Percentiles rank a stretch among this genome's conserved stretches.
phyloP scores from a whole-genome alignment of 2,888 invertebrate genomes.

The Cheilosia scutellata region DNA sequence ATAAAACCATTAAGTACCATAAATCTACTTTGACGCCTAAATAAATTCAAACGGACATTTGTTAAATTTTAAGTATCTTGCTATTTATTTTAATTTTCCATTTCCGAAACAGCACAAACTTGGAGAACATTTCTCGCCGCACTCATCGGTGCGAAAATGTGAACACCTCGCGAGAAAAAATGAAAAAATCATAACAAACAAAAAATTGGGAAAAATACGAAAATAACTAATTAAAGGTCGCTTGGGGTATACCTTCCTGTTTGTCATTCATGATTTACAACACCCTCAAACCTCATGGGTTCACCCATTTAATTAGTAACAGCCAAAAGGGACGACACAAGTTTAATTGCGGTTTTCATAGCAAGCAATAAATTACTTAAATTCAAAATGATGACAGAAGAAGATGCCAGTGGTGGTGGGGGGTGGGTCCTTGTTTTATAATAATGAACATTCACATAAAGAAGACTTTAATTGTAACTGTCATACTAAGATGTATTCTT shows the following conservation, averaged over 20 bases:
- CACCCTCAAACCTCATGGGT: conserved; percentile 20
- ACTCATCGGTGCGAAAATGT: not conserved
- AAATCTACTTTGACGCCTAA: not conserved
- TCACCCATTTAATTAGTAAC: conserved; percentile 48
- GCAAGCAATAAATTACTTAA: conserved; percentile 51
- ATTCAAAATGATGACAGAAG: conserved; percentile 58
- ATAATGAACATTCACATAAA: conserved; percentile 32
- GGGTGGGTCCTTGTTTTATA: not conserved
- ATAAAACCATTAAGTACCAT: too few species aligned
- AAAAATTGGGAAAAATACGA: conserved; percentile 5
- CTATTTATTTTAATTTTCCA: not conserved
- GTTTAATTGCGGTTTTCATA: conserved; percentile 67
- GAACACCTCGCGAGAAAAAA: conserved; percentile 9
- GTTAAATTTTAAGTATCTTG: not conserved
- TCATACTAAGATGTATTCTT: conserved; percentile 28
- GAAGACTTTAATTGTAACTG: conserved; percentile 16
- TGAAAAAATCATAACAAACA: conserved; percentile 15
- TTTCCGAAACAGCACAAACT: not conserved
- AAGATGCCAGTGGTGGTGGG: not conserved
- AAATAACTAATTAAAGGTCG: conserved; percentile 62
- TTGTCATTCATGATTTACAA: conserved; percentile 63
- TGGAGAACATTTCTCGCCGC: not conserved
- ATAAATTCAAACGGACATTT: not conserved
- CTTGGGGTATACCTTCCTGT: conserved; percentile 45
- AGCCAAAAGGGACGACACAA: conserved; percentile 54